A percentile compares a stretch with the other conserved stretches of the same genome.
Conservation (phyloP, 2,888 invertebrate genomes). For the Malacosoma neustria region DNA sequence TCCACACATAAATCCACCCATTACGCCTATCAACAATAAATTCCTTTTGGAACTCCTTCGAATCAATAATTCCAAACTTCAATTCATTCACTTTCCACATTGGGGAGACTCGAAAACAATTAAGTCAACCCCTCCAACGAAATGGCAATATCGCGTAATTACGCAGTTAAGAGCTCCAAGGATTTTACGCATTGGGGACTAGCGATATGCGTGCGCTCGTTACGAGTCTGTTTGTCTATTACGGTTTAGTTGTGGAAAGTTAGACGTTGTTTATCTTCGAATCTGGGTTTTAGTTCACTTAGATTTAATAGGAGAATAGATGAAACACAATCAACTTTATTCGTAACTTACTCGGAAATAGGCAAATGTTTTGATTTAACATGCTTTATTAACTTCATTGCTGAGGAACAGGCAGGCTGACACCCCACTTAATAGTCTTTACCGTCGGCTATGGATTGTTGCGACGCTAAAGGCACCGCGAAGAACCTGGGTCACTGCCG, state of each 20-base stretch:
- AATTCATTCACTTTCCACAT: slow-evolving; percentile 32
- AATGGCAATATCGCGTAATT: slow-evolving; percentile 48
- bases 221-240: slow-evolving; percentile 1
- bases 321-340: too few relatives aligned
- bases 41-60: slow-evolving; percentile 21
- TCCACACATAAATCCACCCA: too few relatives aligned
- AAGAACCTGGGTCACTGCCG: too few relatives aligned
- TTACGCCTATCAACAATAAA: too few relatives aligned
- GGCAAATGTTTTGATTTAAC: too few relatives aligned
- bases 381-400: too few relatives aligned
- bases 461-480: too few relatives aligned
- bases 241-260: slow-evolving; percentile 6
- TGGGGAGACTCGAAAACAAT: slow-evolving; percentile 41
- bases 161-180: slow-evolving; percentile 49
- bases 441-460: too few relatives aligned
- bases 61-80: slow-evolving; percentile 46
- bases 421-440: too few relatives aligned
- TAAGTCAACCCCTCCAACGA: slow-evolving; percentile 33
- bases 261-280: not conserved
- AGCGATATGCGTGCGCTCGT: slow-evolving; percentile 25
- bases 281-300: not conserved
- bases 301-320: too few relatives aligned
- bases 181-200: slow-evolving; percentile 60
- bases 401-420: too few relatives aligned
- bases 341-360: too few relatives aligned